Evolutionary conservation across 2,888 invertebrate genomes (phyloP).

Genomic region (Ochropleura leucogaster): DNA sequence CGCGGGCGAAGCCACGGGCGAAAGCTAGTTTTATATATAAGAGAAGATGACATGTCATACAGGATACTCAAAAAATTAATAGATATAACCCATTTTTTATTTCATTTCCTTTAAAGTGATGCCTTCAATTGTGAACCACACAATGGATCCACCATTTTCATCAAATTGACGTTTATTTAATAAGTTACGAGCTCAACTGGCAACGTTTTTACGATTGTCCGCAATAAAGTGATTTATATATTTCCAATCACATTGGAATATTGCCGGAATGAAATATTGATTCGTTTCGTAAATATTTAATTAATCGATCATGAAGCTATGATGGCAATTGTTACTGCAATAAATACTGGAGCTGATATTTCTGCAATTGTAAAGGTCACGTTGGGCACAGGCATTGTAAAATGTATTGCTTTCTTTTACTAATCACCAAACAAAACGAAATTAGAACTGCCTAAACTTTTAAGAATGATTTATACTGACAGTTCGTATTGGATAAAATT

Average conservation of each 20-base stretch:
- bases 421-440: not conserved
- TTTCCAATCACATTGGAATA: conserved; percentile 52
- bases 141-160: conserved; percentile 62
- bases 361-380: not conserved
- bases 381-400: not conserved
- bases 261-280: conserved; percentile 21
- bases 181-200: conserved; percentile 65
- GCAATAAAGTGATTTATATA: conserved; percentile 73
- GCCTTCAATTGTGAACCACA: conserved; percentile 56
- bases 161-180: conserved; percentile 67
- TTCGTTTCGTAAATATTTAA: conserved; percentile 32
- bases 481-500: too few species aligned
- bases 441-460: not conserved
- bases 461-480: not conserved
- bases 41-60: too few species aligned
- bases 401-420: not conserved
- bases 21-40: too few species aligned
- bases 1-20: too few species aligned
- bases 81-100: too few species aligned
- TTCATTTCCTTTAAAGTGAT: conserved; percentile 32
- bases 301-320: not conserved
- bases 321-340: not conserved
- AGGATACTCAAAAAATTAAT: too few species aligned
- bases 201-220: conserved; percentile 73
- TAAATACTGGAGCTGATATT: not conserved